Evolutionary conservation across 2,113 vertebrate genomes (phyloP).

Genomic region (Astatoreochromis straeleni): DNA sequence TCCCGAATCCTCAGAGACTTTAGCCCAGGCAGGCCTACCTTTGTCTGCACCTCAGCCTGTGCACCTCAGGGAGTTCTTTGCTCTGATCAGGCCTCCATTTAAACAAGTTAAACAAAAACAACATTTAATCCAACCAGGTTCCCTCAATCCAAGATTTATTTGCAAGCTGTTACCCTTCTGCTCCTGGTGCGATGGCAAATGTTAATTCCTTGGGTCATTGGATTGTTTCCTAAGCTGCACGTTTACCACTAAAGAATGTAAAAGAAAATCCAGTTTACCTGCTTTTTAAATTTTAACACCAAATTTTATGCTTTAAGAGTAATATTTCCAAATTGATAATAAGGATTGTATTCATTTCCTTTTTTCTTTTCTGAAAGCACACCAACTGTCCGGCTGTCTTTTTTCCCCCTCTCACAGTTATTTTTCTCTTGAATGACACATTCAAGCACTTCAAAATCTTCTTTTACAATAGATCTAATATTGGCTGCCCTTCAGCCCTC

Average conservation of each 20-base stretch:
- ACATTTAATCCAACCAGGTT: conserved; percentile 84
- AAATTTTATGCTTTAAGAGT: neutral
- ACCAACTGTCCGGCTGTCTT: neutral
- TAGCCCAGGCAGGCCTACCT: conserved; percentile 26
- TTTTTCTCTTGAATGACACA: conserved; percentile 52
- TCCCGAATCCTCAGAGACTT: conserved; percentile 44
- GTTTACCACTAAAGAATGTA: neutral
- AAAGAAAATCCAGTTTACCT: neutral
- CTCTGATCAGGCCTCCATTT: conserved; percentile 90
- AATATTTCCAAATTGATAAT: neutral
- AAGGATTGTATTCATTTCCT: neutral
- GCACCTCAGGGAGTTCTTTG: conserved; percentile 78
- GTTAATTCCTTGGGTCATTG: conserved; percentile 5
- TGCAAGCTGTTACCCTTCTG: conserved; percentile 83
- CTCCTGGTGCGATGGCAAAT: conserved; percentile 7
- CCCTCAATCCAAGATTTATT: conserved; percentile 80
- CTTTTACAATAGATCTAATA: conserved; percentile 55
- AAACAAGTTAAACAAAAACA: conserved; percentile 81
- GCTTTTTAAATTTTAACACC: neutral
- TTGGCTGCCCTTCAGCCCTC: conserved; percentile 13
- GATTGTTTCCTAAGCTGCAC: neutral
- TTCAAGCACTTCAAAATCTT: conserved; percentile 30
- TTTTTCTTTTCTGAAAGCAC: neutral
- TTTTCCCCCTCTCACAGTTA: conserved; percentile 1
- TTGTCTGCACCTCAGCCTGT: conserved; percentile 65